These are phyloP conservation scores for Zaprionus gabonicus DNA, from an alignment of 1,140 invertebrate species.

Conservation along the genomic window DNA sequence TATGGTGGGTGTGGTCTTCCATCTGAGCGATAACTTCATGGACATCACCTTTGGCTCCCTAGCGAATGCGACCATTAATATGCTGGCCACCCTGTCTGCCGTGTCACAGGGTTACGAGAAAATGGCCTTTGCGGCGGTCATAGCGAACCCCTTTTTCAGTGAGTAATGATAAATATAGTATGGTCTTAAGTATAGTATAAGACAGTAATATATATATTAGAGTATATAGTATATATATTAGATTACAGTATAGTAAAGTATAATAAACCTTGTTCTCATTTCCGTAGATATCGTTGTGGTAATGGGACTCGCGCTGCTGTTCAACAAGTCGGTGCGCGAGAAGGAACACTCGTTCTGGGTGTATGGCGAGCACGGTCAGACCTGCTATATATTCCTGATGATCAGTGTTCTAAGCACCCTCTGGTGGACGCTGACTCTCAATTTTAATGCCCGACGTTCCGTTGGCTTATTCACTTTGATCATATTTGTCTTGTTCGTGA, in stretches of 20 bases:
- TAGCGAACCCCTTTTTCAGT: slow-evolving; percentile 58
- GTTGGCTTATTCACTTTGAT: slow-evolving; percentile 39
- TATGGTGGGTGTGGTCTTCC: slow-evolving; percentile 44
- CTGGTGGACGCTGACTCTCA: slow-evolving; percentile 42
- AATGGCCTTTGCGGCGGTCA: slow-evolving; percentile 59
- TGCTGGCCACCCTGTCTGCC: slow-evolving; percentile 42
- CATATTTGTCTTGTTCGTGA: slow-evolving; percentile 32
- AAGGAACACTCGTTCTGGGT: slow-evolving; percentile 13
- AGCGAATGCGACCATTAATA: slow-evolving; percentile 32
- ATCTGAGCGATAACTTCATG: slow-evolving; percentile 35
- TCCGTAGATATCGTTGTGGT: slow-evolving; percentile 34
- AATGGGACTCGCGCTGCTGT: slow-evolving; percentile 21
- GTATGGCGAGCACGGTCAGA: slow-evolving; percentile 40
- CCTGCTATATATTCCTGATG: slow-evolving; percentile 50
- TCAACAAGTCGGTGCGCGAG: neutral
- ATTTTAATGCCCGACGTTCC: slow-evolving; percentile 59
- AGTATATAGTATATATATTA: neutral
- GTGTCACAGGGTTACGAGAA: slow-evolving; percentile 60
- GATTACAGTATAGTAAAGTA: neutral
- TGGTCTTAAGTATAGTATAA: neutral
- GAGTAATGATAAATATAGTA: slow-evolving; percentile 5
- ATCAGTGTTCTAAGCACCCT: slow-evolving; percentile 29
- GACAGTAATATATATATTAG: too few relatives aligned
- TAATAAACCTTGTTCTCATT: neutral
- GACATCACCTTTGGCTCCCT: slow-evolving; percentile 43